Percentiles rank a stretch among this genome's conserved stretches.
Evolutionary conservation across 2,113 vertebrate genomes (phyloP).

Genomic region (Prunella fulvescens): DNA sequence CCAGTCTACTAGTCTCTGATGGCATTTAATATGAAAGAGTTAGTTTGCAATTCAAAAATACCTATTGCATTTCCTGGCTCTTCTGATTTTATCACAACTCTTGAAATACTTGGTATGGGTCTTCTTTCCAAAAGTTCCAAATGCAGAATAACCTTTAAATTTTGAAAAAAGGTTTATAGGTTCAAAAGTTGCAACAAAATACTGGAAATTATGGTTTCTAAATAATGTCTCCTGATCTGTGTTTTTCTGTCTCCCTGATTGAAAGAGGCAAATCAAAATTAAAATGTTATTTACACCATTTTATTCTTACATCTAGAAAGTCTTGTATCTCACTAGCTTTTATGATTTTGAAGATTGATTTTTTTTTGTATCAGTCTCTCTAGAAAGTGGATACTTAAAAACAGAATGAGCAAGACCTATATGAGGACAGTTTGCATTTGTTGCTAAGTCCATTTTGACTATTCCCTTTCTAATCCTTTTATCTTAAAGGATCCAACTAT

Average conservation of each 20-base stretch:
- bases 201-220: not conserved
- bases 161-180: not conserved
- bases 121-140: not conserved
- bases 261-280: not conserved
- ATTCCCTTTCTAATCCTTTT: slow-evolving; percentile 29
- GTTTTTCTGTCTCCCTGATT: not conserved
- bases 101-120: not conserved
- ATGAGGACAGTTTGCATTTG: not conserved
- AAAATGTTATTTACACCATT: not conserved
- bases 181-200: not conserved
- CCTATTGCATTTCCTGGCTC: not conserved
- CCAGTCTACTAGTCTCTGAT: slow-evolving; percentile 18
- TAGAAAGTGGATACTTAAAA: not conserved
- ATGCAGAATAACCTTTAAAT: not conserved
- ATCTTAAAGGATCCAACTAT: not conserved
- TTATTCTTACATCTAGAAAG: not conserved
- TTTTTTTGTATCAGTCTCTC: not conserved
- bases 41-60: slow-evolving; percentile 48
- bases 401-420: not conserved
- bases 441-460: not conserved
- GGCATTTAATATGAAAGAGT: slow-evolving; percentile 46
- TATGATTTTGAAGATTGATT: not conserved
- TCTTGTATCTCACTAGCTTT: not conserved
- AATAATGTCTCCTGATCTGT: not conserved
- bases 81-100: not conserved